phyloP scores from a whole-genome alignment of 2,888 invertebrate genomes.

The Caenorhabditis uteleia region DNA sequence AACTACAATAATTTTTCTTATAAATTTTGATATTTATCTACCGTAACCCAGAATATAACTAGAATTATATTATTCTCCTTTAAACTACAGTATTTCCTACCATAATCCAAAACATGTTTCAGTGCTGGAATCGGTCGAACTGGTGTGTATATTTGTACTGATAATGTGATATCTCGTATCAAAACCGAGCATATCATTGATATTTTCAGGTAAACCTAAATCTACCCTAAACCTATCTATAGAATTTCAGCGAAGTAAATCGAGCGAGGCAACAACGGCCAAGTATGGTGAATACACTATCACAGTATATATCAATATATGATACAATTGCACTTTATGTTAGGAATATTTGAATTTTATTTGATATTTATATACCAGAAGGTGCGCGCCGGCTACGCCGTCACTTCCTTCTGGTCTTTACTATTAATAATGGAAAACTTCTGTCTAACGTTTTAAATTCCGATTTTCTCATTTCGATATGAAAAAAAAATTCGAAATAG shows the following conservation, averaged over 20 bases:
- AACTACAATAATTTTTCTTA: no score
- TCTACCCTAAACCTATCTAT: background rate
- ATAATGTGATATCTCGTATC: slow-evolving; percentile 33
- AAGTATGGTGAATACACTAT: slow-evolving; percentile 28
- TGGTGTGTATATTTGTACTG: slow-evolving; percentile 61
- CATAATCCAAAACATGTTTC: slow-evolving; percentile 11
- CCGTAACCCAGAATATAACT: no score
- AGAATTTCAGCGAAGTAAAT: slow-evolving; percentile 34
- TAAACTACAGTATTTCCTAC: no score
- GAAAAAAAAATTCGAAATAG: no score
- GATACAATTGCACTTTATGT: slow-evolving; percentile 32
- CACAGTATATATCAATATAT: slow-evolving; percentile 39
- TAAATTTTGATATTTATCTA: no score
- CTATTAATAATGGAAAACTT: no score
- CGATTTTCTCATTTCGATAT: no score
- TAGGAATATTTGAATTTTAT: slow-evolving; percentile 13
- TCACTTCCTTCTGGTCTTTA: no score
- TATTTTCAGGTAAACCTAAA: slow-evolving; percentile 35
- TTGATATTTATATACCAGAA: no score
- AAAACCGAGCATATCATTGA: slow-evolving; percentile 43
- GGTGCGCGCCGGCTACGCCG: no score
- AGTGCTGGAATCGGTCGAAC: slow-evolving; percentile 67
- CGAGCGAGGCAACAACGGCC: slow-evolving; percentile 38
- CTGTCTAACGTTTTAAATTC: no score
- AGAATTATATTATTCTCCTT: no score